Conservation (phyloP, 2,888 invertebrate species). For the Lydus trimaculatus region DNA sequence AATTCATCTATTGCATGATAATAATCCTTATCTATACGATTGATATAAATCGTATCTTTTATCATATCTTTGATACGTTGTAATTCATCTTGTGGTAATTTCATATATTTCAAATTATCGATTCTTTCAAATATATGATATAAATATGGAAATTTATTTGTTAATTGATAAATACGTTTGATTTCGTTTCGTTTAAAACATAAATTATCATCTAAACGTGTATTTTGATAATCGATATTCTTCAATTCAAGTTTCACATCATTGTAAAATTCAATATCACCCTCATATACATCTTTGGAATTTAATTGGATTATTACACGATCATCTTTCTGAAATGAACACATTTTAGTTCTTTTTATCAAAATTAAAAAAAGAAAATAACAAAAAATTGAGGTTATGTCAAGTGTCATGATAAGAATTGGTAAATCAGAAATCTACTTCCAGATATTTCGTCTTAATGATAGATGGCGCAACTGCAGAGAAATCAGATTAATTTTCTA, state of each 20-base stretch:
- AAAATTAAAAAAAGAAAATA: background rate
- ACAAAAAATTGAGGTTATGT: background rate
- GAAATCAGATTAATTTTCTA: too few species aligned
- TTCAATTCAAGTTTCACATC: conserved; percentile 7
- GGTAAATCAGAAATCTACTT: background rate
- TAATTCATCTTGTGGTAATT: conserved; percentile 16
- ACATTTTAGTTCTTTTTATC: background rate
- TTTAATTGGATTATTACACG: conserved; percentile 17
- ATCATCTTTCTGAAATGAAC: conserved; percentile 10
- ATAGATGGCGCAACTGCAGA: too few species aligned
- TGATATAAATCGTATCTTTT: background rate
- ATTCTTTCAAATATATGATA: background rate
- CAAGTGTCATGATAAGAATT: background rate
- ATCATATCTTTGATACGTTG: conserved; percentile 17
- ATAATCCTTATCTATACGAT: background rate
- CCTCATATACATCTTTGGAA: conserved; percentile 10
- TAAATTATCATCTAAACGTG: background rate
- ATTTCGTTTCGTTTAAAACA: background rate
- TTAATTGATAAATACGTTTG: background rate
- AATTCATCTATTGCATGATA: conserved; percentile 15
- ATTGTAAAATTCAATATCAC: conserved; percentile 11
- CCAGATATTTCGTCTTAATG: too few species aligned
- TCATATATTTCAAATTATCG: background rate
- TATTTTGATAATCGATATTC: conserved; percentile 1
- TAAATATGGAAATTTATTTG: background rate